Evolutionary conservation across 2,888 invertebrate genomes (phyloP), one percentile per base, ranked within the genome.

Genomic region (Lithosia quadra): DNA sequence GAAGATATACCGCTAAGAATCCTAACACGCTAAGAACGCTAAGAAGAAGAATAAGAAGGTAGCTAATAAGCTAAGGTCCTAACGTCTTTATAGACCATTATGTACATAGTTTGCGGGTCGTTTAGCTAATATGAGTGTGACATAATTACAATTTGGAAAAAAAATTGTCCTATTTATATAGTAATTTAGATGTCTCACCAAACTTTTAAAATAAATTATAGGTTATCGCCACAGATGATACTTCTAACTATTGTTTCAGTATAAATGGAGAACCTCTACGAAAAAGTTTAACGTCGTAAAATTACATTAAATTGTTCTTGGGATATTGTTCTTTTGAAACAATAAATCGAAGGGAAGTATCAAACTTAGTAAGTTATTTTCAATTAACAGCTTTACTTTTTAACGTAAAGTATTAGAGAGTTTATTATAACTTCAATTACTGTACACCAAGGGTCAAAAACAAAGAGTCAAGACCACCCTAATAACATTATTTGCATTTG

Each of bases 141-240:
- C 34, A 34, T 34, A 34, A 34, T 8, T 10, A 2, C 1, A 34
- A 8, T 10, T 10, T 34, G 8, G 9, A 34, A 15, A 15, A 43
- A 36, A 10, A 13, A 10, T n/a, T n/a, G n/a, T 18, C 15, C 18
- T 5, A n/a, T 43, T 18, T 43, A n/a, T 2, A n/a, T 49, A 49
- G 9, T 9, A n/a, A 49, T 28, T 28, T 28, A 28, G 28, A n/a
- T n/a, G n/a, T 43, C 11, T 36, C 4, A 18, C 49, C 9, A 49
- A n/a, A 49, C 49, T 49, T 43, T 43, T 49, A 0, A 49, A 49
- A 49, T 49, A 49, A 49, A 49, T 49, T 49, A 49, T 49, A 9
- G 49, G n/a, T n/a, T 49, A 49, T 49, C 1, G n/a, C 49, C 49
- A 49, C 49, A n/a, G 43, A 34, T 73, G 75, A 73, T 73, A 56